Percentiles rank a stretch among this genome's conserved stretches.
Conservation (phyloP, 92 coral and sea anemone species). For the Ricordea florida region DNA sequence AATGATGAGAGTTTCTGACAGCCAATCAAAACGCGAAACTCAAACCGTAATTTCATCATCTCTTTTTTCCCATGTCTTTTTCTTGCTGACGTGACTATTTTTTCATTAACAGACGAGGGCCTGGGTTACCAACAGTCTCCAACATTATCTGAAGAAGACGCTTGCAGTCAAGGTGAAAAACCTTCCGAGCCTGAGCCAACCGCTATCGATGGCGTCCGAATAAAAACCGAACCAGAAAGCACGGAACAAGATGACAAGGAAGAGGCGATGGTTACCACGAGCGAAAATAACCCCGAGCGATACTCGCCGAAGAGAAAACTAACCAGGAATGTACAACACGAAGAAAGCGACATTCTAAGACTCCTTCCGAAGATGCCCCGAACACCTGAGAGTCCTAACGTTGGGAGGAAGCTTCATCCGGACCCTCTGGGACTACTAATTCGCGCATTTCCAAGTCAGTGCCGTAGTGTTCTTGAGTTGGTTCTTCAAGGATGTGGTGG, state of each 20-base stretch:
- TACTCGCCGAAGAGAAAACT: slow-evolving; percentile 60
- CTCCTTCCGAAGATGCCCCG: slow-evolving; percentile 64
- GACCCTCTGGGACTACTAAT: slow-evolving; percentile 86
- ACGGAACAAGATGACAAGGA: slow-evolving; percentile 49
- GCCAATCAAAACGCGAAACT: too few relatives aligned
- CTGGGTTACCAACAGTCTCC: slow-evolving; percentile 33
- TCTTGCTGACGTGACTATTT: neutral
- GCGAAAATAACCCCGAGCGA: slow-evolving; percentile 17
- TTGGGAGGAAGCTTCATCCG: slow-evolving; percentile 78
- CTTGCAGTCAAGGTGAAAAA: neutral
- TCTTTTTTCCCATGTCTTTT: neutral
- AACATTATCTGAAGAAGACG: slow-evolving; percentile 28
- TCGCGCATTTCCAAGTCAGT: slow-evolving; percentile 95
- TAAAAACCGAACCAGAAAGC: slow-evolving; percentile 66
- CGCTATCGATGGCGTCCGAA: slow-evolving; percentile 48
- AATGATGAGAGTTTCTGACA: too few relatives aligned
- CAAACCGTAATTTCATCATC: too few relatives aligned
- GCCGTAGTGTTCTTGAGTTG: slow-evolving; percentile 89
- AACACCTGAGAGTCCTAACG: slow-evolving; percentile 72
- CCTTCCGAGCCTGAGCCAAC: slow-evolving; percentile 24
- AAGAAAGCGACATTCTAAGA: slow-evolving; percentile 52
- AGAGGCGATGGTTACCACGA: slow-evolving; percentile 36
- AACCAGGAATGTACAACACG: slow-evolving; percentile 56
- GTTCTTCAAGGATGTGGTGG: slow-evolving; percentile 98
- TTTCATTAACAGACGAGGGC: slow-evolving; percentile 17